Percentiles rank a stretch among this genome's conserved stretches.
Evolutionary conservation across 2,888 invertebrate genomes (phyloP).

Genomic region (Taphrorychus bicolor): DNA sequence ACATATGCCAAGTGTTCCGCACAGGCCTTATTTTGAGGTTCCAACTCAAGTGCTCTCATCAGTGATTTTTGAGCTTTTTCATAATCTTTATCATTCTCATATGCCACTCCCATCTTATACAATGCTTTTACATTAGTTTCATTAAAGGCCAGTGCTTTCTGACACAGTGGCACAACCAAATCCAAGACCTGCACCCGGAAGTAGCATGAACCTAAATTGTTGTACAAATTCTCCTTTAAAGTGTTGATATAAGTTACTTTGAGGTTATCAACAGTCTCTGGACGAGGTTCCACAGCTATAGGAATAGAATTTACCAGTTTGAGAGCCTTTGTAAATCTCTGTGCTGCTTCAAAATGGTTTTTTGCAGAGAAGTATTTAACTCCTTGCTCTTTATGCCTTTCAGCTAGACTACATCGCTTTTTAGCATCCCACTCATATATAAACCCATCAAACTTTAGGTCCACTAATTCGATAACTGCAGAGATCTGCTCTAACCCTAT

Average conservation of each 20-base stretch:
- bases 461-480: conserved; percentile 57
- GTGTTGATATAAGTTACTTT: conserved; percentile 63
- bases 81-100: conserved; percentile 67
- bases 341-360: conserved; percentile 70
- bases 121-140: conserved; percentile 60
- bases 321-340: conserved; percentile 75
- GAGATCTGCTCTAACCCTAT: conserved; percentile 50
- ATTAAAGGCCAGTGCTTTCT: conserved; percentile 60
- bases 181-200: conserved; percentile 72
- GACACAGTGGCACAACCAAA: conserved; percentile 69
- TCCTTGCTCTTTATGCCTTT: conserved; percentile 61
- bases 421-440: conserved; percentile 59
- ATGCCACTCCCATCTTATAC: conserved; percentile 62
- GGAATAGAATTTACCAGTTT: conserved; percentile 75
- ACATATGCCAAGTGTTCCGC: conserved; percentile 66
- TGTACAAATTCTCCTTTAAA: conserved; percentile 73
- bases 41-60: conserved; percentile 64
- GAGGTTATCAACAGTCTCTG: conserved; percentile 63
- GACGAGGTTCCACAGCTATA: conserved; percentile 57
- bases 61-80: conserved; percentile 70
- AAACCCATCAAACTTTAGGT: conserved; percentile 57
- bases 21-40: conserved; percentile 72
- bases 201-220: conserved; percentile 85
- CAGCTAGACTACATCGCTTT: conserved; percentile 59
- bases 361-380: conserved; percentile 69